These are phyloP conservation scores for Anoplophora glabripennis DNA, from an alignment of 1,140 invertebrate species.

Conservation along the genomic window DNA sequence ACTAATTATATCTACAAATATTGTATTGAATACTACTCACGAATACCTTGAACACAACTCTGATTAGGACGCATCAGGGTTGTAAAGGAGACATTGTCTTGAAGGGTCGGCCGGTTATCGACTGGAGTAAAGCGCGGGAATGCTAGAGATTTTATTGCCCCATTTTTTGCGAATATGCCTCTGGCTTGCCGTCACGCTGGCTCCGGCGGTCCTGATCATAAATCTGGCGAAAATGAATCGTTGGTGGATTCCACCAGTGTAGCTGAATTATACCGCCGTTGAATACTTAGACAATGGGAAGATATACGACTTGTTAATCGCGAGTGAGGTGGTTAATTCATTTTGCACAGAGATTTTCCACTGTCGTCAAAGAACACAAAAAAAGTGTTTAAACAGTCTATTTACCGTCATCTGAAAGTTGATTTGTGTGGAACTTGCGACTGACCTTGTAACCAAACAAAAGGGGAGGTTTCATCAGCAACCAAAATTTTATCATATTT, in stretches of 20 bases:
- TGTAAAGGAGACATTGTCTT: neutral
- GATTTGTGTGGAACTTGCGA: too few species aligned
- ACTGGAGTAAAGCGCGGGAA: conserved; percentile 19
- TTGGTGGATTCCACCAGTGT: conserved; percentile 5
- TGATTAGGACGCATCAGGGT: neutral
- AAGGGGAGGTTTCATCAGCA: too few species aligned
- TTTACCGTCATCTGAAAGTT: too few species aligned
- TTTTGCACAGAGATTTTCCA: too few species aligned
- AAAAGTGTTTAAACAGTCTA: too few species aligned
- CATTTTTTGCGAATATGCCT: conserved; percentile 27
- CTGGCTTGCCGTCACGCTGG: conserved; percentile 27
- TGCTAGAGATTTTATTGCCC: conserved; percentile 27
- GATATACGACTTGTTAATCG: neutral
- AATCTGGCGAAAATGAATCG: conserved; percentile 27
- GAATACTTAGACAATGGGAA: conserved; percentile 19
- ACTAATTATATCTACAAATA: too few species aligned
- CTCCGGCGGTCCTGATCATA: conserved; percentile 23
- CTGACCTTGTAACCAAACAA: too few species aligned
- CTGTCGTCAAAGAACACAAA: too few species aligned
- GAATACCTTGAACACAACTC: neutral
- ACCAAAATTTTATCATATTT: too few species aligned
- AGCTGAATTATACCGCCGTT: conserved; percentile 22
- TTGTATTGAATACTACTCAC: too few species aligned
- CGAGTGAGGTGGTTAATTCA: too few species aligned
- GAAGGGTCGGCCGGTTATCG: conserved; percentile 13